phyloP scores from a whole-genome alignment of 2,113 vertebrate genomes.

The Melanocharis versteri region DNA sequence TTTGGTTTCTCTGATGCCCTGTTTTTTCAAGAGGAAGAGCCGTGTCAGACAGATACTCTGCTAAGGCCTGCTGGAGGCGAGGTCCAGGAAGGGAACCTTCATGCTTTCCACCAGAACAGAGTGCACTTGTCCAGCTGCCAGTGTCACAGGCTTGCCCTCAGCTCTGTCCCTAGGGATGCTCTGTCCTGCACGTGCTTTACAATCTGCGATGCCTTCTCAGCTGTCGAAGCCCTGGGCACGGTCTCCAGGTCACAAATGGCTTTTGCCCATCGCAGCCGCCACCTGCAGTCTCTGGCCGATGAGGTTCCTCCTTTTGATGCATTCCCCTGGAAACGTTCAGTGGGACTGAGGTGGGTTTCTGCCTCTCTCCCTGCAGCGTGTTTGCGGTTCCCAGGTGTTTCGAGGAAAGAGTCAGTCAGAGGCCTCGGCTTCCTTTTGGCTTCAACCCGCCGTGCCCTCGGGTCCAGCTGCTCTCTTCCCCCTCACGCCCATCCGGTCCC shows the following conservation, averaged over 20 bases:
- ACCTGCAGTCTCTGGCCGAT: neutral
- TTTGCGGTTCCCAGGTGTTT: no score
- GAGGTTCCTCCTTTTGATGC: neutral
- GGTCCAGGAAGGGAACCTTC: neutral
- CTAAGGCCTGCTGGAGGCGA: neutral
- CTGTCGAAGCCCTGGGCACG: neutral
- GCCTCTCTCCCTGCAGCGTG: neutral
- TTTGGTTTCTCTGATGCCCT: neutral
- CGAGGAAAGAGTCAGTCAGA: neutral
- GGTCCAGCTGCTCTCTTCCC: neutral
- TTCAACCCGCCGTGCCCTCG: accelerated
- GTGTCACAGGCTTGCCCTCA: neutral
- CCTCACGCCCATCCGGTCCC: neutral
- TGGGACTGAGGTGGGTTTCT: neutral
- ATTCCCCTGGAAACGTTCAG: neutral
- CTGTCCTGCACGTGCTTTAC: accelerated
- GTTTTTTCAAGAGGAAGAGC: neutral
- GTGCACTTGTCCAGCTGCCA: no score
- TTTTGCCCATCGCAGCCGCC: neutral
- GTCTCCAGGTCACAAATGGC: neutral
- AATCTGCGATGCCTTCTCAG: neutral
- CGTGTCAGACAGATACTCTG: neutral
- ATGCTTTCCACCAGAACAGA: neutral
- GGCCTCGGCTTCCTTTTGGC: neutral
- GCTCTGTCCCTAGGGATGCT: neutral